Base-by-base conservation (phyloP, 2,888 invertebrate genomes). In the Aspidapion aeneum region DNA sequence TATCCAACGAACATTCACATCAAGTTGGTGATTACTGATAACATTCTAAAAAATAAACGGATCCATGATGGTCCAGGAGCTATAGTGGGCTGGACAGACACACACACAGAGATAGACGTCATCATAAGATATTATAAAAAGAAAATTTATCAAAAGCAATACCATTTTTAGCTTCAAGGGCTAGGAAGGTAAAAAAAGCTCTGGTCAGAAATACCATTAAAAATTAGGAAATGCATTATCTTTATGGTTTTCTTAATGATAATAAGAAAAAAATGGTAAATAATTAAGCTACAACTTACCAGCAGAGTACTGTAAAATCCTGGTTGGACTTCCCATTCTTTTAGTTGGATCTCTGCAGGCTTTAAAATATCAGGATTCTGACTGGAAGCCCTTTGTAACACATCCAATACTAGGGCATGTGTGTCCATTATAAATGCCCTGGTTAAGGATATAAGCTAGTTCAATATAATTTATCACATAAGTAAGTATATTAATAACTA, bases 1-100 rank as follows among this genome's bases (percentile, higher is more conserved):
- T 78, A 96, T 87, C 92, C 94, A 96, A 70, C 97, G 85, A 0
- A 95, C 90, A 80, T 94, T 93, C 16, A 90, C 83, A 75, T 92
- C 91, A 69, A 93, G 83, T 58, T 87, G 83, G 79, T 90, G 89
- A 78, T 92, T 89, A 61, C 89, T 87, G 67, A 93, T 87, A 73
- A 92, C 84, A 74, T 85, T 88, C 93, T 93, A 80, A 63, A 82
- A 82, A 64, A 63, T 17, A 18, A 67, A 68, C 50, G 74, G 72
- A 2, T 48, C n/a, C n/a, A 60, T 57, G 21, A 35, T 57, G 17
- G 17, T 21, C 5, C 2, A 22, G 17, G 22, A 35, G 21, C 35
- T n/a, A n/a, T n/a, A n/a, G n/a, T n/a, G n/a, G n/a, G n/a, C n/a
- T n/a, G n/a, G n/a, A n/a, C n/a, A n/a, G 12, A n/a, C n/a, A n/a